These are phyloP conservation scores for Craseonycteris thonglongyai DNA, from an alignment of 2,113 vertebrate genomes.

Conservation along the genomic window DNA sequence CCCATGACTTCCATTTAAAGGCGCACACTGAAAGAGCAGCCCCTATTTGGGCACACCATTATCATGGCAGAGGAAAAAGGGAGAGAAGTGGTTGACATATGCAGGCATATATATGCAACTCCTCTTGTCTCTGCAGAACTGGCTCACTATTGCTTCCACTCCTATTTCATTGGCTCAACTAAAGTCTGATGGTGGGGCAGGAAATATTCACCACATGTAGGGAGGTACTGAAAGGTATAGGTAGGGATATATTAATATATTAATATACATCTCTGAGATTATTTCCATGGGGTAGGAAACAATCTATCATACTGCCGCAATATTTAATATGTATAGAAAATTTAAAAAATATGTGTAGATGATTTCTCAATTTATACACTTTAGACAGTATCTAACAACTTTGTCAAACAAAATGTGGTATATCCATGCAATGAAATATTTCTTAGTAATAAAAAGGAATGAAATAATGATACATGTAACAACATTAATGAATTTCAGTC, in stretches of 20 bases:
- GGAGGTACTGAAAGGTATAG: background rate
- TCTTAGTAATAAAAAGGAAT: no score
- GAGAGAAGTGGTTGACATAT: background rate
- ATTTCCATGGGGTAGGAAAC: background rate
- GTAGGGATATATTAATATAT: no score
- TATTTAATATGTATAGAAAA: background rate
- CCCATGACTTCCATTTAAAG: background rate
- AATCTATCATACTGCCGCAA: background rate
- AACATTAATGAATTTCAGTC: background rate
- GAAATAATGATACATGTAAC: no score
- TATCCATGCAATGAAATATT: no score
- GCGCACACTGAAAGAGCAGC: background rate
- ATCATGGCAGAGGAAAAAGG: background rate
- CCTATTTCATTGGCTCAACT: background rate
- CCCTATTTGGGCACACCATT: background rate
- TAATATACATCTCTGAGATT: background rate
- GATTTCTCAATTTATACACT: background rate
- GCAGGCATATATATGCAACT: no score
- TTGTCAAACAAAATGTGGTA: background rate
- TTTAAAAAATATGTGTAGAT: background rate
- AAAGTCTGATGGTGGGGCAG: background rate
- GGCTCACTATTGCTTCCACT: background rate
- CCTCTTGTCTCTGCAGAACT: background rate
- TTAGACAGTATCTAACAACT: background rate
- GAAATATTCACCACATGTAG: background rate